Conservation (phyloP, 2,113 vertebrate species). For the Oreochromis spilurus region DNA sequence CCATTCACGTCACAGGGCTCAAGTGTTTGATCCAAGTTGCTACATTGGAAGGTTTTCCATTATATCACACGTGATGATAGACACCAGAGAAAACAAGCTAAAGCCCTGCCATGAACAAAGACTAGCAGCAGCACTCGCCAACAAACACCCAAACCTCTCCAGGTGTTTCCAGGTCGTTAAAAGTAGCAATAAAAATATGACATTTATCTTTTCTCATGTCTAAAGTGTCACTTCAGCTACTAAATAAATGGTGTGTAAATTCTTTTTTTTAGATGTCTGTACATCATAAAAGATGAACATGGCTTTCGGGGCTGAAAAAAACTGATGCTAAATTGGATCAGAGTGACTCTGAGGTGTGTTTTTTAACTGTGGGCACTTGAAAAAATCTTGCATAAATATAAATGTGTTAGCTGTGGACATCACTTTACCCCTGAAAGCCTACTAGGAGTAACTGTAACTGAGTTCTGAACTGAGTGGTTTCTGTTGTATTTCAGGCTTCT, state of each 20-base stretch:
- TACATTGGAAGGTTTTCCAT: background rate
- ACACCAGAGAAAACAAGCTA: background rate
- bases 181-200: background rate
- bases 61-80: background rate
- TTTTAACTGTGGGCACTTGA: background rate
- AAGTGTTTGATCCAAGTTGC: background rate
- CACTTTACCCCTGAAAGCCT: background rate
- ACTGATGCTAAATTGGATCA: background rate
- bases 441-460: background rate
- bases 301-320: background rate
- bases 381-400: background rate
- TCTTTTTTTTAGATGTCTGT: background rate
- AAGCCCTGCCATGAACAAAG: background rate
- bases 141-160: background rate
- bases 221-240: background rate
- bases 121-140: background rate
- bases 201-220: background rate
- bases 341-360: background rate
- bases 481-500: background rate
- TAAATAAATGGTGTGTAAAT: background rate
- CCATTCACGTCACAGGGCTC: rapidly evolving
- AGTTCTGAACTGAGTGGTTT: background rate
- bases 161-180: background rate
- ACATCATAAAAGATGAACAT: background rate
- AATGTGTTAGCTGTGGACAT: background rate